These are phyloP conservation scores for Chironomus tentans DNA, from an alignment of 2,888 invertebrate genomes.

Conservation along the genomic window DNA sequence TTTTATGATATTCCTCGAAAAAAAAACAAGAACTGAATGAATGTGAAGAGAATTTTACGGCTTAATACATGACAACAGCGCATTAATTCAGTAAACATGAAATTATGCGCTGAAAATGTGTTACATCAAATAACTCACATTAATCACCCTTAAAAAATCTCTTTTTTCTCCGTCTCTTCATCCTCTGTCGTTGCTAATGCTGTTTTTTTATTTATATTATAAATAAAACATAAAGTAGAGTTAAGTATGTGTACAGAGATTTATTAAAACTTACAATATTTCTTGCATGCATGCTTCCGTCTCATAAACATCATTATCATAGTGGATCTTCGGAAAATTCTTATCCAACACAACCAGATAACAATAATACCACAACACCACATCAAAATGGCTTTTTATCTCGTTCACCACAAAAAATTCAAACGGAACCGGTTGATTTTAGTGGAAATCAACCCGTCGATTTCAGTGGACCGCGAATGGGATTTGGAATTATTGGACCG, in stretches of 20 bases:
- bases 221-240: not conserved
- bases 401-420: slow-evolving; percentile 44
- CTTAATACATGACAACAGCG: slow-evolving; percentile 25
- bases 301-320: too few species aligned
- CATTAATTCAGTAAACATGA: slow-evolving; percentile 25
- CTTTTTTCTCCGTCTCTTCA: not conserved
- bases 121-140: slow-evolving; percentile 24
- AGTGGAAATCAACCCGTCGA: slow-evolving; percentile 53
- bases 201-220: not conserved
- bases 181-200: not conserved
- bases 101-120: slow-evolving; percentile 26
- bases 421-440: slow-evolving; percentile 64
- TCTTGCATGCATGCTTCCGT: not conserved
- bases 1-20: slow-evolving; percentile 21
- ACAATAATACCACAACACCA: slow-evolving; percentile 32
- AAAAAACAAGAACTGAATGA: not conserved
- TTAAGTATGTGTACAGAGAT: not conserved
- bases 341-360: slow-evolving; percentile 20
- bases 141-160: slow-evolving; percentile 20
- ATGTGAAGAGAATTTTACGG: slow-evolving; percentile 9
- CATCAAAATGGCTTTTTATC: slow-evolving; percentile 45
- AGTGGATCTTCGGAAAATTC: slow-evolving; percentile 18
- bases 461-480: slow-evolving; percentile 56
- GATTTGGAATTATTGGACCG: slow-evolving; percentile 47
- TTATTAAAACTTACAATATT: not conserved